phyloP scores from a whole-genome alignment of 2,113 vertebrate genomes.

The Felis chaus region DNA sequence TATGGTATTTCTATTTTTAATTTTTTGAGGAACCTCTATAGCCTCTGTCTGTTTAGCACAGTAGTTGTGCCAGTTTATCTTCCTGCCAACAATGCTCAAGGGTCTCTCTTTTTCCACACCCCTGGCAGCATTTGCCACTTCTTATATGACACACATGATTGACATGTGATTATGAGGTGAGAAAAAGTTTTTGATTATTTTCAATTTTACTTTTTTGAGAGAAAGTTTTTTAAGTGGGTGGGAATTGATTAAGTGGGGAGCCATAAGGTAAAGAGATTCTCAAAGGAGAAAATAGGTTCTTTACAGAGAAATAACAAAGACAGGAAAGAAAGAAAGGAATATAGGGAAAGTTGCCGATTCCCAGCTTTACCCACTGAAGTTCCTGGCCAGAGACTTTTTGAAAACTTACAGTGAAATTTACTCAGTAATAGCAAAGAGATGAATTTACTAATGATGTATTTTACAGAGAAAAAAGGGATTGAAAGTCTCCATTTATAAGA shows the following conservation, averaged over 20 bases:
- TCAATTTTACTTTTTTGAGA: neutral
- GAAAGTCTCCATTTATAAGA: neutral
- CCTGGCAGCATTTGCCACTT: neutral
- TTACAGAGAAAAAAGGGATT: neutral
- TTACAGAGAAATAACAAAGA: neutral
- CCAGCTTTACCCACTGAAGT: neutral
- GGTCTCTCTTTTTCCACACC: neutral
- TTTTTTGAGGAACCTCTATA: neutral
- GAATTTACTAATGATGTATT: neutral
- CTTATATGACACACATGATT: neutral
- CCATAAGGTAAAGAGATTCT: neutral
- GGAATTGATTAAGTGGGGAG: neutral
- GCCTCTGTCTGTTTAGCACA: neutral
- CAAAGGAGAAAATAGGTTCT: neutral
- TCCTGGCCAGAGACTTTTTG: neutral
- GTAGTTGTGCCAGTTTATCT: neutral
- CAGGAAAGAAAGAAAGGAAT: neutral
- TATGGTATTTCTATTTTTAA: neutral
- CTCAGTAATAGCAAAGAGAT: neutral
- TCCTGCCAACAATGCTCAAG: neutral
- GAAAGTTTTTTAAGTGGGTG: neutral
- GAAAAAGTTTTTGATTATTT: neutral
- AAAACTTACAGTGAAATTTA: neutral
- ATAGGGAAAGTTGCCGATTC: neutral
- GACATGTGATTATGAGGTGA: neutral